phyloP scores from a whole-genome alignment of 2,888 invertebrate genomes.

The Hirtodrosophila trivittata region DNA sequence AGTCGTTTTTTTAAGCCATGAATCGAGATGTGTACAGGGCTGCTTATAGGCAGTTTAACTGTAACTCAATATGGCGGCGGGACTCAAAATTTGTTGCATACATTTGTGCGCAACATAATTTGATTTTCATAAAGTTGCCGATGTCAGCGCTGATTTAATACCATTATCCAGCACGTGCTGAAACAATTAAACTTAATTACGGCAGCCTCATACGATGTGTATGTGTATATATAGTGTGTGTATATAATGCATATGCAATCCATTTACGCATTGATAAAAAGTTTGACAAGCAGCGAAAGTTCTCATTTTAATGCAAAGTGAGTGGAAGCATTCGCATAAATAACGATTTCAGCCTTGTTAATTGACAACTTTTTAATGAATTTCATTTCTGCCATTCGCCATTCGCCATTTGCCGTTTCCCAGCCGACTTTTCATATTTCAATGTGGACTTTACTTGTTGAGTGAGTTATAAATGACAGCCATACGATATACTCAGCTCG shows the following conservation, averaged over 20 bases:
- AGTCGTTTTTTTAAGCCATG: too few relatives aligned
- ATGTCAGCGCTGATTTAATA: conserved; percentile 77
- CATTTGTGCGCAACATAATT: conserved; percentile 67
- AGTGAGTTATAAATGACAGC: conserved; percentile 5
- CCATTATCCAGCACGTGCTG: conserved; percentile 60
- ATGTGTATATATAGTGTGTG: conserved; percentile 10
- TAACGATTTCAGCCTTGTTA: conserved; percentile 60
- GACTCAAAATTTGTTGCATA: conserved; percentile 59
- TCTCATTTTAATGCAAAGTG: conserved; percentile 43
- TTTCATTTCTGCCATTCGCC: conserved; percentile 44
- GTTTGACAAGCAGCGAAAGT: conserved; percentile 40
- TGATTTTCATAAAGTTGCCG: conserved; percentile 75
- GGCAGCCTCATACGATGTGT: conserved; percentile 23
- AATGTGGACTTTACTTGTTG: conserved; percentile 33
- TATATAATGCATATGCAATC: conserved; percentile 37
- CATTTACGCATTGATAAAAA: conserved; percentile 66
- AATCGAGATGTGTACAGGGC: not conserved
- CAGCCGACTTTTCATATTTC: too few relatives aligned
- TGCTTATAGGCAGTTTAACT: conserved; percentile 71
- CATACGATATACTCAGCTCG: not conserved
- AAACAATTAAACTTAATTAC: conserved; percentile 81
- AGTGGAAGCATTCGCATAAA: conserved; percentile 41
- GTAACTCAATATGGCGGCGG: conserved; percentile 68
- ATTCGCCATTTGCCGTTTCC: conserved; percentile 14
- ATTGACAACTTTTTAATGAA: conserved; percentile 76